These are phyloP conservation scores for Leptinotarsa texana DNA, from an alignment of 1,140 invertebrate species.

Conservation along the genomic window DNA sequence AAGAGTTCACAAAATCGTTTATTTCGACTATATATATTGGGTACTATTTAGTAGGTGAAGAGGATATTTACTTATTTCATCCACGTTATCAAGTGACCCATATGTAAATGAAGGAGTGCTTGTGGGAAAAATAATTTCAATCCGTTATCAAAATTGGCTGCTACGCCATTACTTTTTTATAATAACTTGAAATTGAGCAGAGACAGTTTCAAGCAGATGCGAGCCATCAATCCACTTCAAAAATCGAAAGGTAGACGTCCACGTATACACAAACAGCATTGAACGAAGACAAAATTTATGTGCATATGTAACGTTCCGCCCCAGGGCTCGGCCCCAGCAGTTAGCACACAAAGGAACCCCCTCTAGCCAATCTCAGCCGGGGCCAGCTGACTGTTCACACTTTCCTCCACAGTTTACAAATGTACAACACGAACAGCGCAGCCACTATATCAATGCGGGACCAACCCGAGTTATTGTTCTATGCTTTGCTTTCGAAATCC, in stretches of 20 bases:
- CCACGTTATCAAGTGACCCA: no score
- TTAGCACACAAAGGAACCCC: constrained; percentile 46
- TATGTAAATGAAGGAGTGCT: no score
- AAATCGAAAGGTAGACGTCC: constrained; percentile 17
- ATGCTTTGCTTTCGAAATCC: background rate
- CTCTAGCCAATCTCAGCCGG: constrained; percentile 42
- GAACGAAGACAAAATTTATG: constrained; percentile 37
- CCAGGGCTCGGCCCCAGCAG: constrained; percentile 46
- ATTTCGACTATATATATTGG: no score
- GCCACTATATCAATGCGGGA: constrained; percentile 4
- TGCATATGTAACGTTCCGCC: constrained; percentile 45
- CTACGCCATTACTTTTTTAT: no score
- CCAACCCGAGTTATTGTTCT: constrained; percentile 4
- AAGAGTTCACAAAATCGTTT: no score
- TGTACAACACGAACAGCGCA: constrained; percentile 13
- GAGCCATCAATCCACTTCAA: constrained; percentile 4
- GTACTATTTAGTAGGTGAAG: no score
- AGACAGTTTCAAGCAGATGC: background rate
- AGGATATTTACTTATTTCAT: no score
- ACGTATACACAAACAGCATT: constrained; percentile 8
- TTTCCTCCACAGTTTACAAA: constrained; percentile 32
- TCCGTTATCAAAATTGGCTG: no score
- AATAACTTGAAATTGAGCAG: no score
- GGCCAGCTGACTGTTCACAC: constrained; percentile 47
- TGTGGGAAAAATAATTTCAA: no score